These are phyloP conservation scores for Pelagia noctiluca DNA, from an alignment of 30 jellyfish, hydroid and myxozoan species.

Conservation along the genomic window DNA sequence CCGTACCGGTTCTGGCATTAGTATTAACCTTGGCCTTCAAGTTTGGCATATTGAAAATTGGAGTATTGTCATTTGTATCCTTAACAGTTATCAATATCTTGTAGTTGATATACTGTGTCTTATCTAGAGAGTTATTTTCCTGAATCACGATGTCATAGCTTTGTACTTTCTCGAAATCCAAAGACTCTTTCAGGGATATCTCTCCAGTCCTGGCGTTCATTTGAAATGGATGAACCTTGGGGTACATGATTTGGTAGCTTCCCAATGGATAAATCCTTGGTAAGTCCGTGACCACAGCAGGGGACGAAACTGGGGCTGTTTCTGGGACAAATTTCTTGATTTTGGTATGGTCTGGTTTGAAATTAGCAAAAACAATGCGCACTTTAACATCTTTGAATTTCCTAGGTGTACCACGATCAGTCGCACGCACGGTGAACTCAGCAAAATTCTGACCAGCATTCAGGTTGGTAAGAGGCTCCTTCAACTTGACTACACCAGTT, in stretches of 20 bases:
- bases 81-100: conserved; percentile 65
- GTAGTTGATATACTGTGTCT: conserved; percentile 71
- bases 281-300: conserved; percentile 67
- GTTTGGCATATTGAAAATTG: conserved; percentile 80
- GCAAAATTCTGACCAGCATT: conserved; percentile 70
- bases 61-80: conserved; percentile 92
- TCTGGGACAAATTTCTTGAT: conserved; percentile 66
- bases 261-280: conserved; percentile 78
- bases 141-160: conserved; percentile 75
- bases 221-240: conserved; percentile 78
- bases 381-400: conserved; percentile 47
- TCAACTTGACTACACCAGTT: conserved; percentile 72
- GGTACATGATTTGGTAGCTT: conserved; percentile 82
- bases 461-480: conserved; percentile 50
- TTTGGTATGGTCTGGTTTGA: conserved; percentile 81
- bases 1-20: conserved; percentile 96
- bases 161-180: conserved; percentile 80
- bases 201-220: conserved; percentile 73
- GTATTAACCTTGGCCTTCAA: conserved; percentile 77
- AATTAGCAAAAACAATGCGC: conserved; percentile 82
- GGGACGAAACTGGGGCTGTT: conserved; percentile 49
- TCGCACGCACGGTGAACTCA: conserved; percentile 84
- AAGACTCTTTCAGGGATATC: conserved; percentile 35
- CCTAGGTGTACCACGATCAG: conserved; percentile 76
- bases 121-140: conserved; percentile 64